Evolutionary conservation across 2,888 invertebrate species (phyloP), one percentile per base, ranked within the genome.

Genomic region (Trachelus iudaicus): DNA sequence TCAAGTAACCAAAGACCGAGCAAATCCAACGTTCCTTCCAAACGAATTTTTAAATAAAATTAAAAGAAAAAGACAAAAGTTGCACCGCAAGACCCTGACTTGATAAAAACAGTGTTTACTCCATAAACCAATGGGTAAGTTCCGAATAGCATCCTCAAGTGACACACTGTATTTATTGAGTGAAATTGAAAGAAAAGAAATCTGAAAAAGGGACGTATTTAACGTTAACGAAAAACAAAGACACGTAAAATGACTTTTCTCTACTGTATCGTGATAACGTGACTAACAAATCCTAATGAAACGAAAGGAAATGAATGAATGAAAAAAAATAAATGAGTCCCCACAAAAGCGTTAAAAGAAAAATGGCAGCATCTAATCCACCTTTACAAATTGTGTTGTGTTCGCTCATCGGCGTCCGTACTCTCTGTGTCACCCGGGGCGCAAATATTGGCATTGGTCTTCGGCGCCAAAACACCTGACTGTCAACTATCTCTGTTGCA

Each of bases 321-420:
- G 35, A 79, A 76, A 35, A 35, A 35, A 35, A 79, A 76, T 69
- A 35, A 79, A 76, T 69, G 71, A 75, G 12, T 75, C 69, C 40
- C 79, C 75, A 73, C 73, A 75, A 75, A 75, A 77, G 80, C 69
- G 79, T 81, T 76, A 77, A 81, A 82, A 77, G 81, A 82, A 81
- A 80, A 76, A 77, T 79, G 79, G 82, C 77, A 81, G 83, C 78
- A 40, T 85, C 81, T 87, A 89, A 89, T 89, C 81, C 80, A 85
- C 83, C 81, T 89, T 89, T 89, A 87, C 86, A 89, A 89, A 87
- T 89, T 87, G 84, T 86, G 79, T 87, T 87, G 82, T 88, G 83
- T 85, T 85, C 83, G 88, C 79, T 86, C 85, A 81, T 87, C 84
- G 87, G 83, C 84, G 83, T 87, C 84, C 83, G 79, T 87, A 82